A percentile compares a stretch with the other conserved stretches of the same genome.
phyloP scores from a whole-genome alignment of 2,888 invertebrate genomes.

The Copidosoma aretas region DNA sequence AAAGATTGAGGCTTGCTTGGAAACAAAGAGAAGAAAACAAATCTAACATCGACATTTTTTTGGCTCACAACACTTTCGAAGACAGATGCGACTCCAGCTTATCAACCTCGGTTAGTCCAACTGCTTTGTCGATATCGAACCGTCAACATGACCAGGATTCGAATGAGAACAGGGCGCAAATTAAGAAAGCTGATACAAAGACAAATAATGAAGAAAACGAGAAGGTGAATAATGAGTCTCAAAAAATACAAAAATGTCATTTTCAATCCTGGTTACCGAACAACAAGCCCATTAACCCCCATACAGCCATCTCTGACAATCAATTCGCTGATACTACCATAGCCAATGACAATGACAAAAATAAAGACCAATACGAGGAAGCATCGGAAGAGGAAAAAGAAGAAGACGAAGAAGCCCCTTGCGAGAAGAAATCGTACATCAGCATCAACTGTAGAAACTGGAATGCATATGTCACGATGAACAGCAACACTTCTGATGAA shows the following conservation, averaged over 20 bases:
- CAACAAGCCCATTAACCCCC: not conserved
- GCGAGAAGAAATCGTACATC: slow-evolving; percentile 40
- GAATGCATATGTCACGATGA: slow-evolving; percentile 21
- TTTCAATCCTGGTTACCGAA: not conserved
- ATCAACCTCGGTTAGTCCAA: slow-evolving; percentile 45
- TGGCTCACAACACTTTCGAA: slow-evolving; percentile 65
- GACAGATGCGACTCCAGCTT: slow-evolving; percentile 55
- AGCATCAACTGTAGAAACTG: slow-evolving; percentile 43
- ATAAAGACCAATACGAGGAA: not conserved
- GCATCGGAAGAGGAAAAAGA: not conserved
- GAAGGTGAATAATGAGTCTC: not conserved
- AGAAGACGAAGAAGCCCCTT: not conserved
- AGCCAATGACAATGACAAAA: not conserved
- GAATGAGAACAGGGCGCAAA: not conserved
- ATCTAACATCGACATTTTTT: slow-evolving; percentile 69
- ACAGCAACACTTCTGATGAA: not conserved
- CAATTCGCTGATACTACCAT: too few species aligned
- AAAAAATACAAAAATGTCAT: not conserved
- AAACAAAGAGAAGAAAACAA: slow-evolving; percentile 64
- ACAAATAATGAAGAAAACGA: not conserved
- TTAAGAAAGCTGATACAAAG: not conserved
- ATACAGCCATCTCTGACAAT: too few species aligned
- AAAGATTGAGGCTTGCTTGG: slow-evolving; percentile 64
- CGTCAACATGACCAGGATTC: not conserved
- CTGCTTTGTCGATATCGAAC: slow-evolving; percentile 38